Conservation (phyloP, 2,113 vertebrate species). For the Cyprinus carpio region DNA sequence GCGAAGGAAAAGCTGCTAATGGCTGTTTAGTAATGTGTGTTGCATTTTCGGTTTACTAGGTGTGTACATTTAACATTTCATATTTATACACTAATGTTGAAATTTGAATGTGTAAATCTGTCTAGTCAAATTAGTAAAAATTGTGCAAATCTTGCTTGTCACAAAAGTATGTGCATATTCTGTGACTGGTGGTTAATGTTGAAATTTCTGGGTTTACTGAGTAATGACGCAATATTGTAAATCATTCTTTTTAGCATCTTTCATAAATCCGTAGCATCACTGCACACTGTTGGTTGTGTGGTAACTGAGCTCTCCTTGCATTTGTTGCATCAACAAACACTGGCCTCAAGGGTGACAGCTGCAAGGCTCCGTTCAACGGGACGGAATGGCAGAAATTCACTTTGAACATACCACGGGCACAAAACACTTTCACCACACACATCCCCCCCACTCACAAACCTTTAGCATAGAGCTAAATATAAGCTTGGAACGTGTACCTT, state of each 20-base stretch:
- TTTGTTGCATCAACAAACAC: slow-evolving; percentile 57
- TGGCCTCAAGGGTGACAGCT: slow-evolving; percentile 64
- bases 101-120: neutral
- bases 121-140: neutral
- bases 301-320: slow-evolving; percentile 34
- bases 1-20: neutral
- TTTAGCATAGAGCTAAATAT: slow-evolving; percentile 45
- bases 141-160: neutral
- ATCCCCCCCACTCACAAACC: slow-evolving; percentile 31
- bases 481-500: slow-evolving; percentile 40
- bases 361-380: slow-evolving; percentile 59
- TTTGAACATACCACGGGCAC: slow-evolving; percentile 62
- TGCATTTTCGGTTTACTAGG: neutral
- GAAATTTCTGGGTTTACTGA: neutral
- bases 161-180: neutral
- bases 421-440: slow-evolving; percentile 69
- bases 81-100: neutral
- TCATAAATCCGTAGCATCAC: neutral
- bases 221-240: neutral
- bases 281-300: slow-evolving; percentile 25
- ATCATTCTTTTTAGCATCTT: slow-evolving; percentile 5
- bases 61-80: neutral
- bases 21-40: neutral
- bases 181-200: neutral
- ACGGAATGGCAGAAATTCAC: slow-evolving; percentile 65